Base-by-base conservation (phyloP, 2,888 invertebrate species). In the Scelioninae gen. 1 region DNA sequence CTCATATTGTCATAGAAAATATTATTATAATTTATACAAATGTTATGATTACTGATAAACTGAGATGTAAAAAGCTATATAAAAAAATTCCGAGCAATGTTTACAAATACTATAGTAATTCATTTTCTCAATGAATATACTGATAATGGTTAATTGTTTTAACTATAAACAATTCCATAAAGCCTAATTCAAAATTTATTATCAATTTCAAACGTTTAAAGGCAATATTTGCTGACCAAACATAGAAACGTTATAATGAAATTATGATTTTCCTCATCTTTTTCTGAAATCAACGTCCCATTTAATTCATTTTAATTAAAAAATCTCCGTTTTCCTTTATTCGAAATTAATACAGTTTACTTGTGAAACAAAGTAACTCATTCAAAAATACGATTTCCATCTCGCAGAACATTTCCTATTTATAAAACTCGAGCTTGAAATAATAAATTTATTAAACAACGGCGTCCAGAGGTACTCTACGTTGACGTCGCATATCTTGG, bases 381-480 rank as follows among this genome's bases (percentile, higher is more conserved):
- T 45, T 58, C 11, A 15, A 31, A 0, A 11, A 56, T 45, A 55
- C 40, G 53, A 40, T 66, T 66, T 69, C 58, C 69, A 58, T 56
- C 49, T 43, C 11, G n/a, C 23, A 23, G 23, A 9, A 5, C 29
- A 53, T 11, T 5, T 34, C 45, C 5, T 45, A 68, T 56, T 56
- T 13, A 31, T 15, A 68, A 68, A 56, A 68, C 16, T 53, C 51
- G n/a, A 23, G 38, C 10, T 53, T 13, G 53, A 13, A 55, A 77
- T 68, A 77, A 77, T 68, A 77, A 68, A 68, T 77, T 77, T 53
- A 29, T 55, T 62, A 68, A 77, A 68, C 53, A 65, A 49, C 56
- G 13, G 8, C 32, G 32, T 16, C 43, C 49, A 6, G 43, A 53
- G 32, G 51, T 47, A 58, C 56, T 60, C 40, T 29, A 40, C 51